Base-by-base conservation (phyloP, 2,888 invertebrate species). In the Andrena bicolor region DNA sequence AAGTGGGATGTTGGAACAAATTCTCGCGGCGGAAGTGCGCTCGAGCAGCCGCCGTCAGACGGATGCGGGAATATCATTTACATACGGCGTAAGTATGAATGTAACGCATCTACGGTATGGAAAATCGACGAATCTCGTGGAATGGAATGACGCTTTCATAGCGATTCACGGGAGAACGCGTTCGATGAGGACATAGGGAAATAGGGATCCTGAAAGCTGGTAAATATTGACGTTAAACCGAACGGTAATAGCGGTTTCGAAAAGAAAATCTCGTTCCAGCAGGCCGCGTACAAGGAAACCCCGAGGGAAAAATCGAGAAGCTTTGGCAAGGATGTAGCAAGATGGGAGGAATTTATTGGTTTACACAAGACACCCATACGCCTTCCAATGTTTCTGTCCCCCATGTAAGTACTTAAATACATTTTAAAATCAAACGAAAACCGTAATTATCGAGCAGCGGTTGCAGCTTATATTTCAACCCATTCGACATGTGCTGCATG, bases 171-270 rank as follows among this genome's bases (percentile, higher is more conserved):
- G 41, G 35, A 51, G 65, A 68, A 72, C 32, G 32, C 58, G 69
- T 16, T 16, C 56, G 58, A 26, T 10, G 26, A 49, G 63, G 63
- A 58, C 68, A 72, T 63, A 73, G 64, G 66, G 73, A 80, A 78
- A 80, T 78, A 73, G 49, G 69, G 58, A 58, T 68, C 58, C 32
- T 60, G 63, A 72, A 58, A 73, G 79, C 28, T 69, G 64, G 79
- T 79, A 79, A 81, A 81, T 81, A 81, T 81, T 82, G 79, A 71
- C 74, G 79, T 49, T 70, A 80, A 82, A 81, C 73, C 69, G 73
- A 82, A 70, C 73, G 28, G 68, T 73, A 81, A 78, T 74, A 74
- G 68, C 35, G 28, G 58, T 35, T 58, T 79, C 64, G 79, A 32
- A 68, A 79, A 65, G 69, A 69, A 69, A 81, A 81, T 79, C 69